Evolutionary conservation across 1,140 invertebrate genomes (phyloP).

Genomic region (Cardiocondyla obscurior): DNA sequence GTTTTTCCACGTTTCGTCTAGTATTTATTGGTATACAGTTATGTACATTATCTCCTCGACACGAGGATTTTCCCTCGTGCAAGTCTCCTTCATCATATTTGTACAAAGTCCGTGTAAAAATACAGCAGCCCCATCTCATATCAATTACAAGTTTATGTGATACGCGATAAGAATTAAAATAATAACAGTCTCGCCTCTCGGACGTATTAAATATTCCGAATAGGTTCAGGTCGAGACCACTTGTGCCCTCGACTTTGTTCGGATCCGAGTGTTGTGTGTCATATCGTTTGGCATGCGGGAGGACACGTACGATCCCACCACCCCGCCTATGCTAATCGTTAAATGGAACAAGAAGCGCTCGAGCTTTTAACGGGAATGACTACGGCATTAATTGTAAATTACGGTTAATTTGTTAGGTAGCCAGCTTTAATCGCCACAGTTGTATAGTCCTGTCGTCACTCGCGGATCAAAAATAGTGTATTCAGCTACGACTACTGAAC

Average conservation of each 20-base stretch:
- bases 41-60: constrained; percentile 75
- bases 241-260: constrained; percentile 40
- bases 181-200: constrained; percentile 68
- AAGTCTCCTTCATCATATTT: constrained; percentile 76
- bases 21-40: constrained; percentile 79
- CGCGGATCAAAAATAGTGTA: constrained; percentile 29
- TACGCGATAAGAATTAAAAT: constrained; percentile 64
- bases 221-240: constrained; percentile 59
- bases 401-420: constrained; percentile 53
- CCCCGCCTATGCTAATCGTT: constrained; percentile 7
- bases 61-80: constrained; percentile 63
- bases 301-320: constrained; percentile 5
- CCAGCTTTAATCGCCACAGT: constrained; percentile 51
- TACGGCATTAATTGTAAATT: constrained; percentile 35
- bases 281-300: constrained; percentile 45
- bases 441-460: constrained; percentile 7
- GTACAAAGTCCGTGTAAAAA: constrained; percentile 84
- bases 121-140: constrained; percentile 79
- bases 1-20: constrained; percentile 59
- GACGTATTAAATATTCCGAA: constrained; percentile 54
- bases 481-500: constrained; percentile 5
- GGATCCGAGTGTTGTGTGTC: constrained; percentile 42
- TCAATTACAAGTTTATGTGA: constrained; percentile 59
- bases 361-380: constrained; percentile 58
- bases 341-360: constrained; percentile 54